Percentiles rank a stretch among this genome's conserved stretches.
Conservation (phyloP, 2,797 vertebrate genomes). For the Brotula barbata region DNA sequence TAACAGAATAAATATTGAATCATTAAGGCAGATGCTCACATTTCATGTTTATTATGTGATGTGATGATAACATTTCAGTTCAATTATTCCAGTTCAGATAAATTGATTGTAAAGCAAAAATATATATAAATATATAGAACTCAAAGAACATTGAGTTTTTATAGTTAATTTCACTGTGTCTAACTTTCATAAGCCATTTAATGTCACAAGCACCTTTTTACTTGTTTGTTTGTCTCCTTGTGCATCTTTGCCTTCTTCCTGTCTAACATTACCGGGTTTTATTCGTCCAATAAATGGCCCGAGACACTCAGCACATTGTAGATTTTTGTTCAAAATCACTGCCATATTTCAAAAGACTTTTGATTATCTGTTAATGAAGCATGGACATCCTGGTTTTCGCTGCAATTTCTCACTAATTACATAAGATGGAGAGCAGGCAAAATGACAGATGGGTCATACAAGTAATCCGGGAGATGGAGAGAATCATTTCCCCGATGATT, state of each 20-base stretch:
- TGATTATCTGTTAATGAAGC: conserved; percentile 58
- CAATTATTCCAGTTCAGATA: background rate
- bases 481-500: conserved; percentile 61
- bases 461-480: conserved; percentile 51
- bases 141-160: background rate
- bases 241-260: background rate
- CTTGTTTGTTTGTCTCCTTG: background rate
- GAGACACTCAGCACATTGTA: conserved; percentile 17
- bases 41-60: conserved; percentile 20
- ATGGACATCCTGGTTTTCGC: conserved; percentile 54
- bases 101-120: too few species aligned
- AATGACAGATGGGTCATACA: conserved; percentile 72
- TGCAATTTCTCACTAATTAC: conserved; percentile 65
- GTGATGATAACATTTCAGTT: conserved; percentile 27
- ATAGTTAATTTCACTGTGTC: conserved; percentile 19
- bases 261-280: background rate
- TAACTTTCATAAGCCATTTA: conserved; percentile 4
- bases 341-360: conserved; percentile 55
- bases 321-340: conserved; percentile 27
- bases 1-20: conserved; percentile 31
- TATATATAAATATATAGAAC: background rate
- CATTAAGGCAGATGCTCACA: background rate
- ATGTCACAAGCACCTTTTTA: too few species aligned
- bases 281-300: conserved; percentile 12
- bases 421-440: conserved; percentile 44